Percentiles rank a stretch among this genome's conserved stretches.
Conservation (phyloP, 2,113 vertebrate genomes). For the Catagonus wagneri region DNA sequence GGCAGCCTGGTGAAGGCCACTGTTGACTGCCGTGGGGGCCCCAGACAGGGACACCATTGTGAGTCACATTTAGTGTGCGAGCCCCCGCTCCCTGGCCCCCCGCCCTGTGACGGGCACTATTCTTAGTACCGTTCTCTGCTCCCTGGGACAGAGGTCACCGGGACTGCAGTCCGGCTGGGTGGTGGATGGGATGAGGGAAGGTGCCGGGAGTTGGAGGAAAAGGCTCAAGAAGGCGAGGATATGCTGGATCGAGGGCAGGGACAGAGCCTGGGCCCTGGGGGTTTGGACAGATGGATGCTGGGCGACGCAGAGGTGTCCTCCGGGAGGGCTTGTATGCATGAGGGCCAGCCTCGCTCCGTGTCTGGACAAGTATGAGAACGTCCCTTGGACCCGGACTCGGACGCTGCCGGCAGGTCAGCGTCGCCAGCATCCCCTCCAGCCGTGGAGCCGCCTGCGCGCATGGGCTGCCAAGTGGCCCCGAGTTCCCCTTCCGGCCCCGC, state of each 20-base stretch:
- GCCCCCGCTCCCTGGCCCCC: constrained; percentile 81
- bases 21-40: constrained; percentile 75
- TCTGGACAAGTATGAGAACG: neutral
- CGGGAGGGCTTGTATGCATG: neutral
- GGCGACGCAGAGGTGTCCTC: neutral
- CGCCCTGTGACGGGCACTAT: constrained; percentile 82
- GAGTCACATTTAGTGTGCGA: constrained; percentile 74
- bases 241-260: neutral
- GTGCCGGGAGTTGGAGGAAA: neutral
- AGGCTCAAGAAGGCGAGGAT: neutral
- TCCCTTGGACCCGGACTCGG: neutral
- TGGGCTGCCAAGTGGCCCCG: neutral
- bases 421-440: neutral
- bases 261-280: neutral
- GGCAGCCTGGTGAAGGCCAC: constrained; percentile 81
- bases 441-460: neutral
- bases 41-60: constrained; percentile 88
- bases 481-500: neutral
- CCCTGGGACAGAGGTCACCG: constrained; percentile 72
- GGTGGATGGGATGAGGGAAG: neutral
- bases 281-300: neutral
- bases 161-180: constrained; percentile 48
- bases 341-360: neutral
- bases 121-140: constrained; percentile 82
- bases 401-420: neutral